phyloP scores from a whole-genome alignment of 2,888 invertebrate species.

The Iphiclides podalirius region DNA sequence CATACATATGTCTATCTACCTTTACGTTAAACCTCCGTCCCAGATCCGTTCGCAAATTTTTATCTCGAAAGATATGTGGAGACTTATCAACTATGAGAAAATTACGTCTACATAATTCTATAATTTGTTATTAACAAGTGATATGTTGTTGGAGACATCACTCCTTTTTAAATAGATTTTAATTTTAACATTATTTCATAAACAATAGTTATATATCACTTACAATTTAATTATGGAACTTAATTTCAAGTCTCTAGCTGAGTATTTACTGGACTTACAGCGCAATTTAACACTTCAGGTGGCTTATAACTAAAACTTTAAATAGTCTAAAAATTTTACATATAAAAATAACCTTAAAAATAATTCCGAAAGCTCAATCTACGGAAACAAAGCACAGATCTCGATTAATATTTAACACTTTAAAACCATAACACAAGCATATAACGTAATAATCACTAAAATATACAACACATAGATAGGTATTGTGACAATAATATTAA shows the following conservation, averaged over 20 bases:
- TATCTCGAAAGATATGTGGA: constrained; percentile 65
- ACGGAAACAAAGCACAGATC: constrained; percentile 45
- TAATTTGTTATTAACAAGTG: constrained; percentile 78
- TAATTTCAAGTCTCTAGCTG: constrained; percentile 43
- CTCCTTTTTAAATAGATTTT: constrained; percentile 65
- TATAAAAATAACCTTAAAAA: constrained; percentile 66
- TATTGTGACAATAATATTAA: neutral
- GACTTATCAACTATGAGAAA: constrained; percentile 65
- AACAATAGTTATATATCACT: constrained; percentile 54
- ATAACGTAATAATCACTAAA: constrained; percentile 7
- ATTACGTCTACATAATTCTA: constrained; percentile 68
- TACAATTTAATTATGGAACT: constrained; percentile 55
- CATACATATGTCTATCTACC: neutral
- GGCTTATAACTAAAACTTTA: constrained; percentile 68
- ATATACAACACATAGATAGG: constrained; percentile 14
- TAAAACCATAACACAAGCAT: constrained; percentile 24
- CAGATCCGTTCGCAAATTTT: constrained; percentile 30
- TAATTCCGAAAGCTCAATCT: constrained; percentile 54
- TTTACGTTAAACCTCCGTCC: neutral
- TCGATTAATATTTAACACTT: constrained; percentile 38
- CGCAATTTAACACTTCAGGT: constrained; percentile 72
- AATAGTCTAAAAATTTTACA: constrained; percentile 45
- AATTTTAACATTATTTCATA: constrained; percentile 57
- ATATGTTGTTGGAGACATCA: constrained; percentile 76
- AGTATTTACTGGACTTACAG: constrained; percentile 57